Evolutionary conservation across 1,140 invertebrate species (phyloP).

Genomic region (Aphelenchoides avenae): DNA sequence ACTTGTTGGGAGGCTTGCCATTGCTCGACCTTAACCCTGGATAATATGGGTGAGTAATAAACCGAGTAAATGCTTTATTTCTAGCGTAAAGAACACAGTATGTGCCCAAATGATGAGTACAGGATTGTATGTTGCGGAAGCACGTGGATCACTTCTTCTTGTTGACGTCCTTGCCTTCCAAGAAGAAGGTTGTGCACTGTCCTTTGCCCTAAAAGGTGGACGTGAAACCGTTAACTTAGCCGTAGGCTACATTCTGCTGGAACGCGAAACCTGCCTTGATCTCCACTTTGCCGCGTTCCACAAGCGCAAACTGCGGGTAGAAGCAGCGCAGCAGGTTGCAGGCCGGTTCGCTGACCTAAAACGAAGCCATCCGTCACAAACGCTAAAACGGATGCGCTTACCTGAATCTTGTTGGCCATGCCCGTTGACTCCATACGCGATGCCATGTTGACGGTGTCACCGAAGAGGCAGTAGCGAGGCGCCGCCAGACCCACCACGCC

Average conservation of each 20-base stretch:
- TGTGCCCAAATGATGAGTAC: too few relatives aligned
- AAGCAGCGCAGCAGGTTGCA: constrained; percentile 52
- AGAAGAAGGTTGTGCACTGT: constrained; percentile 39
- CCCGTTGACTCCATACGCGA: constrained; percentile 57
- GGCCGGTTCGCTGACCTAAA: constrained; percentile 50
- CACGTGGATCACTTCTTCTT: too few relatives aligned
- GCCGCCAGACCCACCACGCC: constrained; percentile 84
- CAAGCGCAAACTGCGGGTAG: constrained; percentile 47
- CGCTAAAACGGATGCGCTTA: background rate
- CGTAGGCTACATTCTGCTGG: too few relatives aligned
- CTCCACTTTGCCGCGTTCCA: constrained; percentile 51
- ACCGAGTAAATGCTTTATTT: too few relatives aligned
- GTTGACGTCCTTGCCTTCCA: constrained; percentile 36
- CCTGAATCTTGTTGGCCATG: constrained; percentile 55
- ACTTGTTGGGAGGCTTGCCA: too few relatives aligned
- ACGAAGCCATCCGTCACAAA: background rate
- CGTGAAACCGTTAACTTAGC: background rate
- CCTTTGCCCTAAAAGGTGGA: constrained; percentile 54
- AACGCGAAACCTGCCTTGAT: constrained; percentile 45
- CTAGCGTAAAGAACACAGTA: too few relatives aligned
- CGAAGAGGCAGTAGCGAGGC: constrained; percentile 82
- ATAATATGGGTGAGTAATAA: too few relatives aligned
- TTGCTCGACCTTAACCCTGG: too few relatives aligned
- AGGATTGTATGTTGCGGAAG: too few relatives aligned
- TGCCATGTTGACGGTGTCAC: constrained; percentile 56